phyloP scores from a whole-genome alignment of 2,797 vertebrate species.

The Heterohyrax brucei region DNA sequence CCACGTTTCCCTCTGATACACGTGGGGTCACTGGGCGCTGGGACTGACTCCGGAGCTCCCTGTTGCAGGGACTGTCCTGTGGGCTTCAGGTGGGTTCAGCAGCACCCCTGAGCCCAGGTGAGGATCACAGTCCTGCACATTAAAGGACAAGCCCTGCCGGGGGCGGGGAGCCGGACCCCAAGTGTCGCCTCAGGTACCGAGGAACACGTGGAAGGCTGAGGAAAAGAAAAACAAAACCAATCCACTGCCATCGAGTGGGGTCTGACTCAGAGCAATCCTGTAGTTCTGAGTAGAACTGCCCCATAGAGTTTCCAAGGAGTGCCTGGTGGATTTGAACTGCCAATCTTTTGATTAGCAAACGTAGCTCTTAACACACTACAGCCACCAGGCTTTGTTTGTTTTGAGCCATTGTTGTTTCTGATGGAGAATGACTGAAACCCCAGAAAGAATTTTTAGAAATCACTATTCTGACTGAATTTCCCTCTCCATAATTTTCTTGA shows the following conservation, averaged over 20 bases:
- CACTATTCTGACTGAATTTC: neutral
- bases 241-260: too few species aligned
- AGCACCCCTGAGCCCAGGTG: neutral
- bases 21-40: too few species aligned
- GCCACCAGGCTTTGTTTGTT: neutral
- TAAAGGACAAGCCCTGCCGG: neutral
- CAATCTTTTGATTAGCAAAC: too few species aligned
- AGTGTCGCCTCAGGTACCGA: rapidly evolving
- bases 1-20: neutral
- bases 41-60: neutral
- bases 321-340: too few species aligned
- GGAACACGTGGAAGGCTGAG: neutral
- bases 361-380: too few species aligned
- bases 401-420: neutral
- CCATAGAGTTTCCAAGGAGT: too few species aligned
- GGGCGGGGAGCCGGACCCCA: neutral
- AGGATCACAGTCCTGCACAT: neutral
- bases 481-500: slow-evolving; percentile 9
- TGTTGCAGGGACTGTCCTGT: neutral
- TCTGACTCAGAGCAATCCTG: too few species aligned
- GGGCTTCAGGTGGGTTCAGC: neutral
- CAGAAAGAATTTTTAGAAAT: neutral
- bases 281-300: too few species aligned
- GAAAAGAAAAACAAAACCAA: neutral
- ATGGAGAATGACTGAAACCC: neutral